These are phyloP conservation scores for Yponomeuta cagnagella DNA, from an alignment of 2,888 invertebrate species.

Conservation along the genomic window DNA sequence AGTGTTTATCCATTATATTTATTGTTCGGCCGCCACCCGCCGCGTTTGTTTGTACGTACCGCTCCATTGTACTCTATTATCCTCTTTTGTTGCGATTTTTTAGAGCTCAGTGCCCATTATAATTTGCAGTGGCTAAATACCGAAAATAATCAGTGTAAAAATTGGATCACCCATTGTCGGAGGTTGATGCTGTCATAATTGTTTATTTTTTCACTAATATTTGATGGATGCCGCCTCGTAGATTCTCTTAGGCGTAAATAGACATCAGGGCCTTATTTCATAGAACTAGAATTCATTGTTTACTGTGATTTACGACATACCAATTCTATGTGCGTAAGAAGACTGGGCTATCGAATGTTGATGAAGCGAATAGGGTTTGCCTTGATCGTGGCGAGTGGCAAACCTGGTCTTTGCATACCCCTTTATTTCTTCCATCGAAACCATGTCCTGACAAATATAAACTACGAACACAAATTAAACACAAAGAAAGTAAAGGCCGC, in stretches of 20 bases:
- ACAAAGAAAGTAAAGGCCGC: too few species aligned
- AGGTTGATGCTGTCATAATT: constrained; percentile 28
- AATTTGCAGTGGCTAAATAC: constrained; percentile 45
- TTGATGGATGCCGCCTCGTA: neutral
- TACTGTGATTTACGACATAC: too few species aligned
- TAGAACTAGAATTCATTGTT: too few species aligned
- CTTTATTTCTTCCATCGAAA: too few species aligned
- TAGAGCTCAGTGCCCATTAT: constrained; percentile 19
- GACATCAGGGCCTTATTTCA: too few species aligned
- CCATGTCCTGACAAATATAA: too few species aligned
- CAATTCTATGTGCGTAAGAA: too few species aligned
- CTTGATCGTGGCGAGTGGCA: too few species aligned
- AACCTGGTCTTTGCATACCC: too few species aligned
- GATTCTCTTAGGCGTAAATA: neutral
- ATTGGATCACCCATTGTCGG: constrained; percentile 44
- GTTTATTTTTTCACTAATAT: constrained; percentile 21
- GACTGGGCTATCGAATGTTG: too few species aligned
- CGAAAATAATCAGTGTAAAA: constrained; percentile 48
- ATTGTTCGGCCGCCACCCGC: constrained; percentile 41
- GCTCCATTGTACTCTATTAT: constrained; percentile 12
- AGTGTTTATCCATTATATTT: constrained; percentile 20
- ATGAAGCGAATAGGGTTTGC: too few species aligned
- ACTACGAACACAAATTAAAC: too few species aligned
- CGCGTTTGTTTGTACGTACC: constrained; percentile 41
- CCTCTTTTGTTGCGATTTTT: constrained; percentile 30